These are phyloP conservation scores for Malurus melanocephalus DNA, from an alignment of 2,113 vertebrate species.

Conservation along the genomic window DNA sequence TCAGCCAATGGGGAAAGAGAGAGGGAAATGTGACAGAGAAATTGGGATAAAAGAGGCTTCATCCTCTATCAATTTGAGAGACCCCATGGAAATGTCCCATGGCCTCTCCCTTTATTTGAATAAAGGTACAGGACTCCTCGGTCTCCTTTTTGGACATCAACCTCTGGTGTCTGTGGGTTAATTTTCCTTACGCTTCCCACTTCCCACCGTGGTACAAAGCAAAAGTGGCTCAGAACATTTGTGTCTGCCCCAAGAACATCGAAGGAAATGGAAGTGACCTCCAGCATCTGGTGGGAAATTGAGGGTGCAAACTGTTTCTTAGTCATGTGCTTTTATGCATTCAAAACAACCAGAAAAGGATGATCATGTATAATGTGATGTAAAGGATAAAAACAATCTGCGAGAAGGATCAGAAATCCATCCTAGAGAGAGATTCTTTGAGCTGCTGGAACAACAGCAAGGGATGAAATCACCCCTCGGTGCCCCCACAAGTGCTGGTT, in stretches of 20 bases:
- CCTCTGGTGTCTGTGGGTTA: no score
- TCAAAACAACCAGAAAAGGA: not conserved
- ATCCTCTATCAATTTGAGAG: no score
- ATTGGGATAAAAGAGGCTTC: no score
- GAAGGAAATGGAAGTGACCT: not conserved
- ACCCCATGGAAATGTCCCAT: no score
- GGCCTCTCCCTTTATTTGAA: no score
- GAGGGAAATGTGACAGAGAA: no score
- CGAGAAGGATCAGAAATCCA: not conserved
- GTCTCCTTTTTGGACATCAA: no score
- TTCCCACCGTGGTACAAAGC: not conserved
- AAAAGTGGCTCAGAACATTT: not conserved
- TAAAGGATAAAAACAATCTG: not conserved
- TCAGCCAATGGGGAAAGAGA: no score
- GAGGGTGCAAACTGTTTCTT: not conserved
- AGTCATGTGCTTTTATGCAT: not conserved
- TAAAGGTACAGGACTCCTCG: no score
- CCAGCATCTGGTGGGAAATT: not conserved
- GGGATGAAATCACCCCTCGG: constrained; percentile 39
- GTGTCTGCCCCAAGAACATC: not conserved
- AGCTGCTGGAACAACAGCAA: constrained; percentile 8
- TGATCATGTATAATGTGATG: not conserved
- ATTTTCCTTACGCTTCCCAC: no score
- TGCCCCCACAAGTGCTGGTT: constrained; percentile 30
- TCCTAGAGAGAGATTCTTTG: not conserved